Percentiles rank a stretch among this genome's conserved stretches.
Evolutionary conservation across 2,888 invertebrate species (phyloP).

Genomic region (Trachelus iudaicus): DNA sequence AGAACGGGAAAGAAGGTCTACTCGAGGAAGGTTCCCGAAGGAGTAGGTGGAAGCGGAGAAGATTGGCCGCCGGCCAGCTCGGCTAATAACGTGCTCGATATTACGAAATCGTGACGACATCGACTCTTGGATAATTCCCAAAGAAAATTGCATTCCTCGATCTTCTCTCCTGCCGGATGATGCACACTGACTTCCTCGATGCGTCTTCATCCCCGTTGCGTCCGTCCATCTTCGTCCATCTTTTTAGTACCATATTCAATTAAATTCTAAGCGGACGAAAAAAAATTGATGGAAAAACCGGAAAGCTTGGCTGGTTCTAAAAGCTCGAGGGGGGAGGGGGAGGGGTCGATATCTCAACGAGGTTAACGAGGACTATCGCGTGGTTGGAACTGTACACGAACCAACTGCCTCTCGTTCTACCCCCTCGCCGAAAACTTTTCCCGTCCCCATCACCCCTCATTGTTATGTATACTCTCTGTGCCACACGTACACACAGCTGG

Average conservation of each 20-base stretch:
- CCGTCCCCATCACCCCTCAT: too few species aligned
- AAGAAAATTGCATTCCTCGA: slow-evolving; percentile 29
- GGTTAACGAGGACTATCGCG: slow-evolving; percentile 29
- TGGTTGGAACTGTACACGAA: too few species aligned
- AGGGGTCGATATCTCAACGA: slow-evolving; percentile 20
- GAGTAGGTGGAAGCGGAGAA: slow-evolving; percentile 21
- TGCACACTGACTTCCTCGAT: background rate
- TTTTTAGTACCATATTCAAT: too few species aligned
- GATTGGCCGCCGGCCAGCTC: slow-evolving; percentile 42
- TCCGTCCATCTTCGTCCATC: too few species aligned
- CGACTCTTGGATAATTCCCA: slow-evolving; percentile 23
- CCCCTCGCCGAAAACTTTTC: too few species aligned
- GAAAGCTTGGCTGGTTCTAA: background rate
- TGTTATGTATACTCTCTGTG: too few species aligned
- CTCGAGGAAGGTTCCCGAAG: background rate
- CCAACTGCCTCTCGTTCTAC: too few species aligned
- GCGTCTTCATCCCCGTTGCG: too few species aligned
- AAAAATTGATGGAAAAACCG: background rate
- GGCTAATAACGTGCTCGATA: slow-evolving; percentile 45
- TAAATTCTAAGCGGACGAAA: too few species aligned
- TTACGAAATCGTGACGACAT: slow-evolving; percentile 41
- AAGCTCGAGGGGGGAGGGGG: background rate
- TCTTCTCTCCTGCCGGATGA: background rate
- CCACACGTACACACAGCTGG: too few species aligned
- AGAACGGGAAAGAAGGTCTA: background rate